Conservation (phyloP, 2,888 invertebrate species). For the Pelosia muscerda region DNA sequence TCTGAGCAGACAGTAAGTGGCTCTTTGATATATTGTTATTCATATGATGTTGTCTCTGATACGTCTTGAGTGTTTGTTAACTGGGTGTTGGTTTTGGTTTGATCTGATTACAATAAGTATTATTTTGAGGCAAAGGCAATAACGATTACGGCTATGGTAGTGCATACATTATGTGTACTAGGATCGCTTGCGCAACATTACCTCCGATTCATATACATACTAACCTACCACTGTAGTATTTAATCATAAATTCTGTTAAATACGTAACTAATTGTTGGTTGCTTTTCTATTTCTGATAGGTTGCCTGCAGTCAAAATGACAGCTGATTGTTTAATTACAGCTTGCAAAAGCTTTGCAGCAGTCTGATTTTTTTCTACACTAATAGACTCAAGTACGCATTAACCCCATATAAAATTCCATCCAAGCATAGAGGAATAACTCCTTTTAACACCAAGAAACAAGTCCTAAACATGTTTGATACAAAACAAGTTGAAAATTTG, state of each 20-base stretch:
- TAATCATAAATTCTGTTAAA: too few relatives aligned
- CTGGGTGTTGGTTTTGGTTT: slow-evolving; percentile 16
- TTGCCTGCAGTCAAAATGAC: too few relatives aligned
- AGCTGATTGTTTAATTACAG: too few relatives aligned
- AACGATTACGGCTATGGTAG: too few relatives aligned
- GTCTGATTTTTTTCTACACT: too few relatives aligned
- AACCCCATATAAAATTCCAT: not conserved
- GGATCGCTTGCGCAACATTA: not conserved
- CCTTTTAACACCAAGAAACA: too few relatives aligned
- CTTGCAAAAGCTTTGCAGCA: too few relatives aligned
- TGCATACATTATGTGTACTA: not conserved
- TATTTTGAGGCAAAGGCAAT: not conserved
- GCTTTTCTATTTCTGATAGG: too few relatives aligned
- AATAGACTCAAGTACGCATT: too few relatives aligned
- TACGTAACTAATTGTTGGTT: too few relatives aligned
- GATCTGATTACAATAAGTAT: not conserved
- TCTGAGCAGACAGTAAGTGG: slow-evolving; percentile 31
- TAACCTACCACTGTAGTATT: not conserved
- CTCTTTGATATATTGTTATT: slow-evolving; percentile 56
- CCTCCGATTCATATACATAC: not conserved
- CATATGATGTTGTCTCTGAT: slow-evolving; percentile 32
- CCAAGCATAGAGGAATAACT: not conserved
- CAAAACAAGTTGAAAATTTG: too few relatives aligned
- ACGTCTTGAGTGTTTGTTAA: slow-evolving; percentile 41
- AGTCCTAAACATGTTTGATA: too few relatives aligned